These are phyloP conservation scores for Notospermus geniculatus DNA, from an alignment of 1,140 invertebrate genomes.

Conservation along the genomic window DNA sequence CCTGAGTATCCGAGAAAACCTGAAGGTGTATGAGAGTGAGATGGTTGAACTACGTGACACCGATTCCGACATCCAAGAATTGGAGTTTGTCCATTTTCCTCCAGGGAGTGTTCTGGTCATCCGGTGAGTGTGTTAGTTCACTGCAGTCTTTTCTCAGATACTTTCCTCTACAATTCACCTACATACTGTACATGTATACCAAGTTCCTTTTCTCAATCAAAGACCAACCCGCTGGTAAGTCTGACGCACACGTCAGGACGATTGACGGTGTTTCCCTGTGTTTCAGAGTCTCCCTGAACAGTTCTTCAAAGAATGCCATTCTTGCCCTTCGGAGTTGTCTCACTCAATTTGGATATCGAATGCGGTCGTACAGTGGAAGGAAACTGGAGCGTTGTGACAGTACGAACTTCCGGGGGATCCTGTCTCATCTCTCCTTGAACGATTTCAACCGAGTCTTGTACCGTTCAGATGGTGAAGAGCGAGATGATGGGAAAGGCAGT, in stretches of 20 bases:
- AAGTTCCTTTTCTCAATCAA: too few species aligned
- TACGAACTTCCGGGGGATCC: constrained; percentile 55
- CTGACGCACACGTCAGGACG: too few species aligned
- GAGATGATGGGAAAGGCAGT: constrained; percentile 73
- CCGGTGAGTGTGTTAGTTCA: constrained; percentile 67
- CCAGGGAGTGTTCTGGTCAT: constrained; percentile 84
- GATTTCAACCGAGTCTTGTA: constrained; percentile 86
- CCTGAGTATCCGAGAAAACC: constrained; percentile 68
- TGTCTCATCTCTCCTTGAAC: constrained; percentile 67
- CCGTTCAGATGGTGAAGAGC: constrained; percentile 86
- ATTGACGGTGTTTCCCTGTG: too few species aligned
- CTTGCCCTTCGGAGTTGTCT: constrained; percentile 42
- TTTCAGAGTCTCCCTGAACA: constrained; percentile 23
- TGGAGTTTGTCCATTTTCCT: constrained; percentile 78
- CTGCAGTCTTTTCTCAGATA: too few species aligned
- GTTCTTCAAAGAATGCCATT: constrained; percentile 34
- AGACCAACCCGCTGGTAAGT: too few species aligned
- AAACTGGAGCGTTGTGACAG: constrained; percentile 55
- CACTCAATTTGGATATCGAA: constrained; percentile 53
- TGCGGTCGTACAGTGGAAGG: constrained; percentile 52
- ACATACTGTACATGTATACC: too few species aligned
- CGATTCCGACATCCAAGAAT: constrained; percentile 47
- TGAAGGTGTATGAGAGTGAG: constrained; percentile 69
- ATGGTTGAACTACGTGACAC: constrained; percentile 64
- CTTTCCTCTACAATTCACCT: too few species aligned